Evolutionary conservation across 2,888 invertebrate genomes (phyloP), one percentile per base, ranked within the genome.

Genomic region (Habrosyne pyritoides): DNA sequence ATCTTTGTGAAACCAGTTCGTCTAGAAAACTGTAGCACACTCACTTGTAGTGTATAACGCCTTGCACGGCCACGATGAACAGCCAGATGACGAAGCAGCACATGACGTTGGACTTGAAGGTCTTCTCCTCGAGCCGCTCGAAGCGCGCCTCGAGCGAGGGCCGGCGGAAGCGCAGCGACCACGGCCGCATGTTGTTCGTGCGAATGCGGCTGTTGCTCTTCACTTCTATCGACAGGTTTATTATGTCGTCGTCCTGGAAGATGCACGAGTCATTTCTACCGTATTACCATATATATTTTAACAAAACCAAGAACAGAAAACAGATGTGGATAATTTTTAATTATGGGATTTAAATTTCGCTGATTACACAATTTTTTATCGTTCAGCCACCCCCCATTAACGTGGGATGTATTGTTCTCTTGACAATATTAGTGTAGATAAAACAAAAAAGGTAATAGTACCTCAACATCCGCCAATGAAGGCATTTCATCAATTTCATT

Each of bases 41-140:
- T 93, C 81, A 96, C 96, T 95, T 93, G 55, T 95, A 96, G 73
- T 96, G 94, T 74, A 97, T 95, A 53, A 96, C 94, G 48, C 94
- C 91, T 85, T 97, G 97, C 61, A 96, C 96, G 53, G 95, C 92
- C 1, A 97, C 95, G 53, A 98, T 97, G 80, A 98, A 97, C 49
- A 98, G 88, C 97, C 98, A 98, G 62, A 98, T 95, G 69, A 98
- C 95, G 81, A 97, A 96, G 75, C 98, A 97, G 89, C 98, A 98
- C 79, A 98, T 94, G 93, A 98, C 97, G 84, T 99, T 98, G 14
- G 98, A 98, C 81, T 98, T 97, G 91, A 98, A 98, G 94, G 98
- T 98, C 73, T 96, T 96, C 89, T 99, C 98, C 54, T 97, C 95
- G 55, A 97, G 93, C 78, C 96, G 95, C 62, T 96, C 96, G 86